Evolutionary conservation across 2,113 vertebrate genomes (phyloP).

Genomic region (Mormyrus iriodes): DNA sequence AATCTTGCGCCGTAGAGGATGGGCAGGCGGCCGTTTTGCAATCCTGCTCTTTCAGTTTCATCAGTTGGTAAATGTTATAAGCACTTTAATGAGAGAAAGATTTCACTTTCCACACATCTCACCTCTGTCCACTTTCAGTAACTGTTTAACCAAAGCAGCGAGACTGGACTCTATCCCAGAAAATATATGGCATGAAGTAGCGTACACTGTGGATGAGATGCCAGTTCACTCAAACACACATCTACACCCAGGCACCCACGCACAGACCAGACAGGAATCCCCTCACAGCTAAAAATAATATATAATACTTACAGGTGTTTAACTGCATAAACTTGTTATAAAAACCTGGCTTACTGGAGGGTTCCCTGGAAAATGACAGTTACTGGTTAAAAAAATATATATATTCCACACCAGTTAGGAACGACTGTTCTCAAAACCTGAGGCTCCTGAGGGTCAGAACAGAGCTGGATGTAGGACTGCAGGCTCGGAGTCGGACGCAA

Average conservation of each 20-base stretch:
- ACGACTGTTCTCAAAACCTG: no score
- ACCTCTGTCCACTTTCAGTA: background rate
- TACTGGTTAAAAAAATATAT: no score
- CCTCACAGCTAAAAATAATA: background rate
- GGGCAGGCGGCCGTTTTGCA: background rate
- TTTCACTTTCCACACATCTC: background rate
- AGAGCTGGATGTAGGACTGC: background rate
- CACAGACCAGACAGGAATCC: background rate
- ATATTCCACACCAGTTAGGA: no score
- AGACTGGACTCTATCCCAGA: background rate
- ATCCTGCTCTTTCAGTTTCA: background rate
- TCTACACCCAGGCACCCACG: background rate
- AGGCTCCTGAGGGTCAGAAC: no score
- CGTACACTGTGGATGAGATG: background rate
- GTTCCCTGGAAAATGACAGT: no score
- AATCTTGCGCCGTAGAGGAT: background rate
- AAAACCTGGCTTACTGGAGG: no score
- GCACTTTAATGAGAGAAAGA: background rate
- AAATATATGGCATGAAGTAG: background rate
- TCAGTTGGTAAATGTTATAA: background rate
- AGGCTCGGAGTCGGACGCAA: background rate
- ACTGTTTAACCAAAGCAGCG: background rate
- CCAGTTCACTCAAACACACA: background rate
- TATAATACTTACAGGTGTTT: background rate
- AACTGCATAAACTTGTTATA: background rate